Conservation (phyloP, 2,113 vertebrate genomes). For the Columba janthina region DNA sequence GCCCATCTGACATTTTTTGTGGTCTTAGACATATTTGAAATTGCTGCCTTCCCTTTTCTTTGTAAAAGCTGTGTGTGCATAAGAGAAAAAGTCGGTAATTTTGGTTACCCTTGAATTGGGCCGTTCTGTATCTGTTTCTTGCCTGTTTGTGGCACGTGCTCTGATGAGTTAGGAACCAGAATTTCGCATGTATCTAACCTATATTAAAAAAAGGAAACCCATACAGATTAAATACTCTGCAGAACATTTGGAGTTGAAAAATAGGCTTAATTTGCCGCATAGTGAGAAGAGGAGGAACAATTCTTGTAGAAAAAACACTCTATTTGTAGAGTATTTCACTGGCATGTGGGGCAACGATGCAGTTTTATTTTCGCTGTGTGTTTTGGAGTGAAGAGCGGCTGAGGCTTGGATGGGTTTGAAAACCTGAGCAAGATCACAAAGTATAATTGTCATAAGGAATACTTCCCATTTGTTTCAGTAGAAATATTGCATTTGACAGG, state of each 20-base stretch:
- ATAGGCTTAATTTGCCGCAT: neutral
- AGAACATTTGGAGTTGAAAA: neutral
- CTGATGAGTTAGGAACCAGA: neutral
- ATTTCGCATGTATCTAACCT: neutral
- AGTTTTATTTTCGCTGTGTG: accelerated
- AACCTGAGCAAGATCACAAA: neutral
- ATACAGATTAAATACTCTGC: neutral
- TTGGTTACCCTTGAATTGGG: neutral
- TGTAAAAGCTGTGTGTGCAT: neutral
- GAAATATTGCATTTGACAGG: neutral
- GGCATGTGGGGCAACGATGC: too few relatives aligned
- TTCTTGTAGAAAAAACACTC: neutral
- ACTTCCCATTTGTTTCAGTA: neutral
- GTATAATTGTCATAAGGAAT: neutral
- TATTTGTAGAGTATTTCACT: neutral
- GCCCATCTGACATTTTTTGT: neutral
- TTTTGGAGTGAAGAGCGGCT: neutral
- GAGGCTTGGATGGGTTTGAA: too few relatives aligned
- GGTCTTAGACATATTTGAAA: accelerated
- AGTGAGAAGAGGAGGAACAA: neutral
- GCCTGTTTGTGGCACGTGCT: neutral
- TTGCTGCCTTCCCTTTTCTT: neutral
- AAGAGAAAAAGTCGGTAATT: neutral
- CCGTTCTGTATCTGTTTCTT: accelerated
- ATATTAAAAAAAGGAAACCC: neutral